These are phyloP conservation scores for Cisticola juncidis DNA, from an alignment of 2,113 vertebrate species.

Conservation along the genomic window DNA sequence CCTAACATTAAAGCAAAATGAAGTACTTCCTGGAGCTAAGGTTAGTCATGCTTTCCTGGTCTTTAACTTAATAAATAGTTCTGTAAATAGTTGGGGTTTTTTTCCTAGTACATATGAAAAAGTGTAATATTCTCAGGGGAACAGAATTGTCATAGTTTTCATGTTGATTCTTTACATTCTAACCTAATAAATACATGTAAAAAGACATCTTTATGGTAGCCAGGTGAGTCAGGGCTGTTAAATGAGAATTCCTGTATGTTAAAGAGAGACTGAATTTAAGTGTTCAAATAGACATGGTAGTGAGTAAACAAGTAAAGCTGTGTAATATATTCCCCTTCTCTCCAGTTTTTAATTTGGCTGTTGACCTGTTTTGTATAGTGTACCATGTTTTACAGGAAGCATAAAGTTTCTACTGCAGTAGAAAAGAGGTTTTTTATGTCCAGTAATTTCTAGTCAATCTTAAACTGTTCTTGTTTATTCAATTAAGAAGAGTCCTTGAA, in stretches of 20 bases:
- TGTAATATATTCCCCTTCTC: background rate
- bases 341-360: background rate
- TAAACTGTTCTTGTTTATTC: background rate
- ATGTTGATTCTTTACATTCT: background rate
- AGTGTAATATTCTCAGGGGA: background rate
- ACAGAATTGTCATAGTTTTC: background rate
- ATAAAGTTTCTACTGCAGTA: background rate
- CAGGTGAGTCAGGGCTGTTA: background rate
- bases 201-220: background rate
- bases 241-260: background rate
- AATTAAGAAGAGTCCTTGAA: background rate
- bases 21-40: conserved; percentile 92
- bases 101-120: background rate
- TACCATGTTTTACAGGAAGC: background rate
- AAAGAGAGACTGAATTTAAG: background rate
- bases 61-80: background rate
- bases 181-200: background rate
- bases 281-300: background rate
- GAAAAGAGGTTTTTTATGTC: background rate
- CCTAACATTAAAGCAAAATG: conserved; percentile 92
- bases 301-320: background rate
- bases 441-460: background rate
- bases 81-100: background rate
- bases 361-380: background rate
- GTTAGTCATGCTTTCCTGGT: conserved; percentile 64